Base-by-base conservation (phyloP, 2,113 vertebrate species). In the human (Homo sapiens) region DNA sequence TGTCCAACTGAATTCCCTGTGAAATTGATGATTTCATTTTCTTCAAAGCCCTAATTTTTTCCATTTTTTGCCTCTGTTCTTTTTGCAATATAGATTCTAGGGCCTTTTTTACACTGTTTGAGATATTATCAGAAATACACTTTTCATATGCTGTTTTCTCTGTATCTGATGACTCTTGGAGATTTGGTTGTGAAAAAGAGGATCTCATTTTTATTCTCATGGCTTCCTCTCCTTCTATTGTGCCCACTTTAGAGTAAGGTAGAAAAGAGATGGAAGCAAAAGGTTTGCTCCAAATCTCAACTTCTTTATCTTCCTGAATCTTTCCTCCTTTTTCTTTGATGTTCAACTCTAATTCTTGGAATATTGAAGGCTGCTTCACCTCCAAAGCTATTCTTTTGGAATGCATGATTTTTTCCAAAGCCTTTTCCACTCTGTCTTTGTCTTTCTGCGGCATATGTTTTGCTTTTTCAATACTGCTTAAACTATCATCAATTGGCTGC, bases 401-500 rank as follows among this genome's bases (percentile, higher is more conserved):
- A 57, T 16, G 23, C 22, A 7, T 48, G 12, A 20, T 78, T 81
- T 73, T 48, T 91, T 86, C 80, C n/a, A 79, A 35, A 27, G 79
- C 38, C 45, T 8, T 68, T 81, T n/a, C 43, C 35, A 35, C 27
- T 48, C 40, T 59, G 1, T 73, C 6, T 78, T 78, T 9, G 0
- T 68, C 3, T 59, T 78, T 23, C 0, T 35, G 27, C 38, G 55
- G 8, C 55, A 27, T 40, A 16, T 22, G 10, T 38, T 94, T 97
- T 64, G 61, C 78, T 83, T 81, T 97, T 76, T 13, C 43, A 3
- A 80, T 93, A n/a, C 72, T 72, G 43, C n/a, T 94, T 94, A 87
- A 70, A 64, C 92, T 75, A 35, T 68, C 81, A 79, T 81, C 76
- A 25, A 0, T 16, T 64, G 95, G n/a, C 3, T 94, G 32, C 32